Evolutionary conservation across 1,140 invertebrate genomes (phyloP).

Genomic region (Lordiphosa mommai): DNA sequence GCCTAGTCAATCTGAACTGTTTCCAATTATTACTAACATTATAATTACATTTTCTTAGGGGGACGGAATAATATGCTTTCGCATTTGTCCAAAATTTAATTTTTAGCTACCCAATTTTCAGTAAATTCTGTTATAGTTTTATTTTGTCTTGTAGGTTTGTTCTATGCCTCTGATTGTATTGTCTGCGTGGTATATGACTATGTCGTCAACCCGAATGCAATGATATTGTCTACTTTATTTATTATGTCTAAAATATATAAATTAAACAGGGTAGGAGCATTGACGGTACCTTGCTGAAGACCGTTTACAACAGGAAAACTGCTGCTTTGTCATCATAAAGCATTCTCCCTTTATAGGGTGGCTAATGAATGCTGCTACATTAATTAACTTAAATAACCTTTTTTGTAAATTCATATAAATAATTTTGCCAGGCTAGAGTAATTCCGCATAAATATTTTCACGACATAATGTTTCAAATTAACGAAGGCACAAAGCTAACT

Average conservation of each 20-base stretch:
- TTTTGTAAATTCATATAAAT: no score
- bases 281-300: neutral
- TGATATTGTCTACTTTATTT: neutral
- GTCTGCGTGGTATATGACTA: neutral
- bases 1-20: neutral
- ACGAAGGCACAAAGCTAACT: no score
- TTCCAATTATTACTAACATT: neutral
- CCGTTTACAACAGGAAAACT: no score
- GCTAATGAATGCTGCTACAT: no score
- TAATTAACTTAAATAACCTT: no score
- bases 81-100: neutral
- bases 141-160: neutral
- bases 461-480: no score
- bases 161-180: neutral
- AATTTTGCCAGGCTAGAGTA: no score
- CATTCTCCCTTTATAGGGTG: no score
- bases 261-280: neutral
- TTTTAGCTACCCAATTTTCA: neutral
- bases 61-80: neutral
- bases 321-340: no score
- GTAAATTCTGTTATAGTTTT: neutral
- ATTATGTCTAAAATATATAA: neutral
- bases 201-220: neutral
- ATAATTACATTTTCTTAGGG: neutral
- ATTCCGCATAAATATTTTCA: no score